phyloP scores from a whole-genome alignment of 2,113 vertebrate genomes.

The Ageneiosus marmoratus region DNA sequence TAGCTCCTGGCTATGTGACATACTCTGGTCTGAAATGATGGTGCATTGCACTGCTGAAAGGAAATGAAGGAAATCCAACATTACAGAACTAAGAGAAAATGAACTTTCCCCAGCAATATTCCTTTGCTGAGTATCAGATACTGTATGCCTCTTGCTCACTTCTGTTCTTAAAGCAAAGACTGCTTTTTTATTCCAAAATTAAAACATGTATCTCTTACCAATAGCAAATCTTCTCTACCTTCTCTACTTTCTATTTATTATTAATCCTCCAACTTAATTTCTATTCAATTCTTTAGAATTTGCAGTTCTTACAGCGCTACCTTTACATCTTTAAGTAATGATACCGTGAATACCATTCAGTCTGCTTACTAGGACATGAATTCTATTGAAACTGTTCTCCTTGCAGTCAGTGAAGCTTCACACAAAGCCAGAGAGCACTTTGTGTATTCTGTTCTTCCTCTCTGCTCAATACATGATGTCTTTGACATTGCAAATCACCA shows the following conservation, averaged over 20 bases:
- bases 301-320: background rate
- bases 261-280: background rate
- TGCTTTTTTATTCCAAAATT: background rate
- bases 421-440: background rate
- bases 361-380: background rate
- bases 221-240: background rate
- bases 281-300: background rate
- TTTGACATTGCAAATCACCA: background rate
- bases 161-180: background rate
- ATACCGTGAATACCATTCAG: background rate
- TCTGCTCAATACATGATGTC: background rate
- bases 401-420: background rate
- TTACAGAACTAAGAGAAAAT: background rate
- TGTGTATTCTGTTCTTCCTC: background rate
- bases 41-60: background rate
- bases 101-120: background rate
- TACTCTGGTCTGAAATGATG: background rate
- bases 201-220: background rate
- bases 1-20: background rate
- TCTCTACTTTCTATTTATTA: background rate
- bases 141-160: background rate
- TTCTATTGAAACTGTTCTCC: background rate
- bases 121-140: background rate
- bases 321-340: constrained; percentile 11
- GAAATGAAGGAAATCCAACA: background rate